These are phyloP conservation scores for Trichogramma pretiosum DNA, from an alignment of 1,140 invertebrate species.

Conservation along the genomic window DNA sequence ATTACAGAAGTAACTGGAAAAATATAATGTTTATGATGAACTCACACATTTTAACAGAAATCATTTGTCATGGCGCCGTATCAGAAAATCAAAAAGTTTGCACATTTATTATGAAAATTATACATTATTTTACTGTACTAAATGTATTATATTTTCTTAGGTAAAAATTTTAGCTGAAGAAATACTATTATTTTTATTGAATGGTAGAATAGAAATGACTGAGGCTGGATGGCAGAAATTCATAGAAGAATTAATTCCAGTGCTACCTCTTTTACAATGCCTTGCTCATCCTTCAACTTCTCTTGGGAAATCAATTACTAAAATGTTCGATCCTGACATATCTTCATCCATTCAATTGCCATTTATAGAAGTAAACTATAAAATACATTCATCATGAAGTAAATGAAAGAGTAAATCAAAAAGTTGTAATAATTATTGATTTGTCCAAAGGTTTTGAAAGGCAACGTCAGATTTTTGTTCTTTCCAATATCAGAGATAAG, in stretches of 20 bases:
- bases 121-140: neutral
- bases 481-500: slow-evolving; percentile 33
- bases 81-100: slow-evolving; percentile 37
- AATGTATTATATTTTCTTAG: slow-evolving; percentile 31
- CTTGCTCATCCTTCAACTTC: slow-evolving; percentile 35
- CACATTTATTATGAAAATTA: slow-evolving; percentile 15
- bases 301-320: slow-evolving; percentile 50
- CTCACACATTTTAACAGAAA: slow-evolving; percentile 51
- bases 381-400: slow-evolving; percentile 3
- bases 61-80: slow-evolving; percentile 52
- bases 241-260: slow-evolving; percentile 48
- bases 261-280: slow-evolving; percentile 47
- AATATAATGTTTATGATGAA: slow-evolving; percentile 48
- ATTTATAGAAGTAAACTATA: slow-evolving; percentile 39
- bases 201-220: slow-evolving; percentile 51
- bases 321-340: slow-evolving; percentile 55
- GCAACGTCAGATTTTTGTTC: slow-evolving; percentile 46
- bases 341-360: slow-evolving; percentile 47
- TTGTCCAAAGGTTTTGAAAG: slow-evolving; percentile 42
- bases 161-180: slow-evolving; percentile 49
- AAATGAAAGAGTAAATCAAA: too few relatives aligned
- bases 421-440: too few relatives aligned
- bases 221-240: slow-evolving; percentile 51
- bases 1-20: slow-evolving; percentile 35
- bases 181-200: slow-evolving; percentile 53